Percentiles rank a stretch among this genome's conserved stretches.
These are phyloP conservation scores for Macrobrachium nipponense DNA, from an alignment of 1,140 invertebrate species.

Conservation along the genomic window DNA sequence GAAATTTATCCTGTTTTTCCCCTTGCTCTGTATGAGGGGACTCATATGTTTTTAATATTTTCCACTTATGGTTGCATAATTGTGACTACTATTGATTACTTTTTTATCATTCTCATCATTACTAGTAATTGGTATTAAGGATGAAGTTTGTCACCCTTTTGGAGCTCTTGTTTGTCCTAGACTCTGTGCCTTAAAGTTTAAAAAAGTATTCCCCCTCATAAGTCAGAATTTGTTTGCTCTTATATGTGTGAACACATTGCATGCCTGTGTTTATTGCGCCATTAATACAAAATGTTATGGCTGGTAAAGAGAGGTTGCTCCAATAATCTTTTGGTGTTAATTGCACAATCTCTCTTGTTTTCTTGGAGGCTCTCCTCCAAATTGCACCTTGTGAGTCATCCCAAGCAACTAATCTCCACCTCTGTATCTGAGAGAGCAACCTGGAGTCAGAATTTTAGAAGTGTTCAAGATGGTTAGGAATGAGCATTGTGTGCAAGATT, in stretches of 20 bases:
- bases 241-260: conserved; percentile 55
- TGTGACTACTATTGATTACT: conserved; percentile 12
- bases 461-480: conserved; percentile 5
- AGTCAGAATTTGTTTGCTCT: not conserved
- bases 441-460: conserved; percentile 7
- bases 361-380: too few relatives aligned
- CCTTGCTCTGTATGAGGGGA: conserved; percentile 23
- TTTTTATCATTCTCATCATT: too few relatives aligned
- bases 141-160: conserved; percentile 46
- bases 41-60: conserved; percentile 4
- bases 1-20: conserved; percentile 20
- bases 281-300: conserved; percentile 40
- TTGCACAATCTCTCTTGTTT: too few relatives aligned
- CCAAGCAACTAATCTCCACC: too few relatives aligned
- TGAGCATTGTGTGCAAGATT: not conserved
- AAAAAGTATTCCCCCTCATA: not conserved
- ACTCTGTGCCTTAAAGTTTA: conserved; percentile 60
- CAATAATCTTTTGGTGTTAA: not conserved
- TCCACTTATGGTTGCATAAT: conserved; percentile 21
- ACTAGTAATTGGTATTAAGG: conserved; percentile 26
- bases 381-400: too few relatives aligned
- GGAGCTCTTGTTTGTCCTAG: conserved; percentile 51
- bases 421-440: too few relatives aligned
- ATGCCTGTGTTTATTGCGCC: conserved; percentile 55
- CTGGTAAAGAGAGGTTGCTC: conserved; percentile 1